Base-by-base conservation (phyloP, 2,888 invertebrate genomes). In the Nasonovia ribisnigri region DNA sequence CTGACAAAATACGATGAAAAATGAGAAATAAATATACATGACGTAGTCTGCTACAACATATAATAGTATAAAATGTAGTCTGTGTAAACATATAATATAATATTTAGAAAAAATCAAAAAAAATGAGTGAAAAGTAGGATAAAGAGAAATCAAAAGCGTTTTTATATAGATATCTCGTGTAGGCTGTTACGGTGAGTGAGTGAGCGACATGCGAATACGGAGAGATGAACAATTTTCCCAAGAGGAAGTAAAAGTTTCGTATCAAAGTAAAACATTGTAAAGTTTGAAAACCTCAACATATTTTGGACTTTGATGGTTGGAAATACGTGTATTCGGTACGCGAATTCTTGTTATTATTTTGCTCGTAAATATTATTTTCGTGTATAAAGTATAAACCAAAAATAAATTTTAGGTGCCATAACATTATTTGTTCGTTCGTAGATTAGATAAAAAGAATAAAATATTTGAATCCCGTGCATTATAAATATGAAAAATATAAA, bases 281-380 rank as follows among this genome's bases (percentile, higher is more conserved):
- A 90, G 90, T 90, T 67, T 46, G 24, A 89, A 89, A 57, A 57
- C 42, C 88, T 57, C 29, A 36, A 89, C 57, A 57, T 77, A 77
- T 43, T 77, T 86, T 86, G 86, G 46, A 86, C 46, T 46, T 86
- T 86, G 86, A 48, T 86, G 46, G 86, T 86, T 29, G 16, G 2
- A 43, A 86, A 86, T 46, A 46, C 2, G 46, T 46, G 86, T 86
- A 46, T n/a, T 86, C n/a, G 29, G 29, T 46, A 86, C 29, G 6
- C 46, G 29, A 43, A 43, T 86, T 43, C 5, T 1, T 46, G 46
- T 48, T 84, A 86, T n/a, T 48, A 48, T 46, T 86, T 86, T 43
- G 46, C 29, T 24, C 46, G 13, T 48, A 46, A 77, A 77, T 77
- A 36, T 36, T 77, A 42, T 77, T 36, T 57, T 57, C 8, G 57